Conservation (phyloP, 30 jellyfish, hydroid and myxozoan species). For the Sanderia malayensis region DNA sequence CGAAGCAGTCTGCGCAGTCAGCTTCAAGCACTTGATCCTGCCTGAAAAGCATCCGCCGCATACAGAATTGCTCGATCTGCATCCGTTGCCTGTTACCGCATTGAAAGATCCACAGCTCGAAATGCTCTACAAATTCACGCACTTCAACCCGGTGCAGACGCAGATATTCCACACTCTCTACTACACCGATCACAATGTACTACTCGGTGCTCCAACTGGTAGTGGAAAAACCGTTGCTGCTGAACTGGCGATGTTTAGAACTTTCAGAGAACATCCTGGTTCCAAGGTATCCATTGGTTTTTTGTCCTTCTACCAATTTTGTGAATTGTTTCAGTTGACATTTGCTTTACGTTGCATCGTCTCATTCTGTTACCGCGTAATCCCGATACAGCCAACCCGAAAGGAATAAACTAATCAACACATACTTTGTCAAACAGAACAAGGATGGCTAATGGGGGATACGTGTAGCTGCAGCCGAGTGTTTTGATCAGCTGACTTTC, state of each 20-base stretch:
- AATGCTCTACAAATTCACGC: conserved; percentile 72
- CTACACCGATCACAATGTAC: conserved; percentile 86
- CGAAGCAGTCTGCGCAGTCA: conserved; percentile 92
- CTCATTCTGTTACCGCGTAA: too few species aligned
- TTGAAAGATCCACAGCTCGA: conserved; percentile 73
- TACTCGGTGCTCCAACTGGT: conserved; percentile 99
- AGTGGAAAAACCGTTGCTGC: conserved; percentile 99
- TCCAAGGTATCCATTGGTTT: too few species aligned
- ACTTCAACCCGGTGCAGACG: conserved; percentile 98
- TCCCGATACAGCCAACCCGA: too few species aligned
- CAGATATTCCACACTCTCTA: conserved; percentile 96
- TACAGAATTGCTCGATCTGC: conserved; percentile 89
- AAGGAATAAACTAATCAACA: too few species aligned
- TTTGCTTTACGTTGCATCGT: too few species aligned
- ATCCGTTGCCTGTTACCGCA: conserved; percentile 93
- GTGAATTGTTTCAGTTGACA: too few species aligned
- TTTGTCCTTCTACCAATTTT: too few species aligned
- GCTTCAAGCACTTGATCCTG: conserved; percentile 87
- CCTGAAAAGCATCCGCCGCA: conserved; percentile 98
- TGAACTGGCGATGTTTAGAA: conserved; percentile 90
- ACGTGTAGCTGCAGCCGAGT: too few species aligned
- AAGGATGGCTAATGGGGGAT: too few species aligned
- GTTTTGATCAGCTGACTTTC: too few species aligned
- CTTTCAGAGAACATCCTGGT: conserved; percentile 87
- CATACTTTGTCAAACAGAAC: too few species aligned